phyloP scores from a whole-genome alignment of 2,797 vertebrate genomes.

The Loriculus beryllinus region DNA sequence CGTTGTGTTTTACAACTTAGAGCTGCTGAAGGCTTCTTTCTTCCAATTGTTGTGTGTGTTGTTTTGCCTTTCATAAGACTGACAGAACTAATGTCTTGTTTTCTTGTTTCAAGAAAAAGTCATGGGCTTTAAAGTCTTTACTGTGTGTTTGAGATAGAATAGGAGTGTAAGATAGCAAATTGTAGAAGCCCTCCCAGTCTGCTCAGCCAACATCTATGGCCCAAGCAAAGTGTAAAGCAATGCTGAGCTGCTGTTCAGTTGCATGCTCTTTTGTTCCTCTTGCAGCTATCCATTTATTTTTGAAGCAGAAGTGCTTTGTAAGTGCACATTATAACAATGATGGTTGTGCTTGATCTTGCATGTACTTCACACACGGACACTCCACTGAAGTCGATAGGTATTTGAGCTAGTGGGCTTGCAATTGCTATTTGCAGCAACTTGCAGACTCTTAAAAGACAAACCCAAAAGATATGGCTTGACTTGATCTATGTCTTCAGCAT shows the following conservation, averaged over 20 bases:
- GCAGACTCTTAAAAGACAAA: background rate
- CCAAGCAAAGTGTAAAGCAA: accelerated
- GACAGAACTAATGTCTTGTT: background rate
- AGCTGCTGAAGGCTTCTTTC: background rate
- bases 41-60: background rate
- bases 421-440: background rate
- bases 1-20: background rate
- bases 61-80: background rate
- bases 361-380: background rate
- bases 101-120: background rate
- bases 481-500: background rate
- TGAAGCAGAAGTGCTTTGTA: background rate
- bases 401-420: background rate
- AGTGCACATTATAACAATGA: background rate
- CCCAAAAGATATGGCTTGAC: background rate
- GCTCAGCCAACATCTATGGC: accelerated
- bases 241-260: accelerated
- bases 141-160: background rate
- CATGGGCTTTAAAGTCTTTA: accelerated
- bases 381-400: background rate
- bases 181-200: background rate
- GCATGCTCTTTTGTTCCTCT: background rate
- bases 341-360: background rate
- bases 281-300: background rate
- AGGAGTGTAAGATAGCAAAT: accelerated